These are phyloP conservation scores for Lithophane semibrunnea DNA, from an alignment of 2,888 invertebrate species.

Conservation along the genomic window DNA sequence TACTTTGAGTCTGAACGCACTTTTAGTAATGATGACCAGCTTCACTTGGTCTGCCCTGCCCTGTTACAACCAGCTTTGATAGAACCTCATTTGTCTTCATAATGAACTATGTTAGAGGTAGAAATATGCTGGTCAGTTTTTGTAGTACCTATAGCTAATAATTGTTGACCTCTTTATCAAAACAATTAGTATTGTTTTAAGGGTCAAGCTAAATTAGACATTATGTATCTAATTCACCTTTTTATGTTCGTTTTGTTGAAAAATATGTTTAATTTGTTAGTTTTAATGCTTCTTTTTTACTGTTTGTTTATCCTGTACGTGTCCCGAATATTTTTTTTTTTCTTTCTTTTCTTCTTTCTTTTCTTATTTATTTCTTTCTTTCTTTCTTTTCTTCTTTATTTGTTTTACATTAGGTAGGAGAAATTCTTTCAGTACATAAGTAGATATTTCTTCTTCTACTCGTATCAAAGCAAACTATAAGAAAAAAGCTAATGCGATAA, in stretches of 20 bases:
- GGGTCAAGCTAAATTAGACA: constrained; percentile 7
- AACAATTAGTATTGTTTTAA: neutral
- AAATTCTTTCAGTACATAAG: neutral
- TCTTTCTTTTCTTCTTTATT: neutral
- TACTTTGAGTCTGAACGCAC: constrained; percentile 54
- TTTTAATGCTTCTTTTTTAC: too few relatives aligned
- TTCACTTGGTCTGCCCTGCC: constrained; percentile 32
- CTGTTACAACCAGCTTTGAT: neutral
- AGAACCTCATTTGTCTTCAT: constrained; percentile 5
- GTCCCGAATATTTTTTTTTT: too few relatives aligned
- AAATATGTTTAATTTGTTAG: too few relatives aligned
- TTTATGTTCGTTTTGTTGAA: too few relatives aligned
- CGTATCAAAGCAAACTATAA: neutral
- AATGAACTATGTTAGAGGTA: neutral
- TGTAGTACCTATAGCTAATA: neutral
- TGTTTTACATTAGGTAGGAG: neutral
- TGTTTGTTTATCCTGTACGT: too few relatives aligned
- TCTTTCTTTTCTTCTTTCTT: too few relatives aligned
- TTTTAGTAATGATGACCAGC: constrained; percentile 52
- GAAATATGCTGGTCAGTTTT: neutral
- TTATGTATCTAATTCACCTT: neutral
- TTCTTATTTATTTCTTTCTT: too few relatives aligned
- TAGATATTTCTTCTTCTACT: neutral
- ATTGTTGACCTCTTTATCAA: neutral
- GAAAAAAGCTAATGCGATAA: neutral